phyloP scores from a whole-genome alignment of 35 echinoderm and acorn worm species.

The Acanthaster planci region DNA sequence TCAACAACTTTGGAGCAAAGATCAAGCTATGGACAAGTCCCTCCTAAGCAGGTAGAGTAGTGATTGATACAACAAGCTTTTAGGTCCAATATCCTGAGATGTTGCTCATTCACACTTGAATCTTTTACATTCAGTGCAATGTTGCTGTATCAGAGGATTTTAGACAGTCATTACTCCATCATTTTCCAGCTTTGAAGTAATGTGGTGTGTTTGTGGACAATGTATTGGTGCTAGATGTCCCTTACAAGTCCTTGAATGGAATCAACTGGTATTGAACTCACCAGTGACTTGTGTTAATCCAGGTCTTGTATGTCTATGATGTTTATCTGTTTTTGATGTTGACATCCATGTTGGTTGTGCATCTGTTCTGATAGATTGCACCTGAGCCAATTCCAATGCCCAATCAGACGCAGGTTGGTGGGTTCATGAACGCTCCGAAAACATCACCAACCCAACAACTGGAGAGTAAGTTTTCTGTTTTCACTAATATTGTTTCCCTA shows the following conservation, averaged over 20 bases:
- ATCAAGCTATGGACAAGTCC: constrained; percentile 32
- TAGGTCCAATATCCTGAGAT: too few species aligned
- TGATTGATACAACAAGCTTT: too few species aligned
- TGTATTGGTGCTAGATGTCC: too few species aligned
- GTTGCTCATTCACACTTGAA: too few species aligned
- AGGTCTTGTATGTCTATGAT: neutral
- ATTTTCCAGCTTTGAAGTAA: too few species aligned
- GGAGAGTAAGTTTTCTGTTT: constrained; percentile 47
- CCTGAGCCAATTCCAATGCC: constrained; percentile 87
- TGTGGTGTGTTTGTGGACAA: too few species aligned
- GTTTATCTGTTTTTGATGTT: neutral
- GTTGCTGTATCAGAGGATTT: too few species aligned
- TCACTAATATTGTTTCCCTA: neutral
- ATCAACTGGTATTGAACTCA: too few species aligned
- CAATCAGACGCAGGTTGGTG: constrained; percentile 56
- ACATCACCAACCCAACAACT: constrained; percentile 48
- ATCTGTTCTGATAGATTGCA: constrained; percentile 57
- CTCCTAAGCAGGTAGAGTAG: constrained; percentile 25
- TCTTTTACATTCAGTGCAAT: too few species aligned
- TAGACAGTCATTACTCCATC: too few species aligned
- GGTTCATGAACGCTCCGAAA: constrained; percentile 62
- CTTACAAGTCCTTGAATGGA: too few species aligned
- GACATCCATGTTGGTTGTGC: neutral
- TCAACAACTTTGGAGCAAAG: constrained; percentile 54
- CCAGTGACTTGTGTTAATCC: too few species aligned